Evolutionary conservation across 2,888 invertebrate genomes (phyloP).

Genomic region (Chesias legatella): DNA sequence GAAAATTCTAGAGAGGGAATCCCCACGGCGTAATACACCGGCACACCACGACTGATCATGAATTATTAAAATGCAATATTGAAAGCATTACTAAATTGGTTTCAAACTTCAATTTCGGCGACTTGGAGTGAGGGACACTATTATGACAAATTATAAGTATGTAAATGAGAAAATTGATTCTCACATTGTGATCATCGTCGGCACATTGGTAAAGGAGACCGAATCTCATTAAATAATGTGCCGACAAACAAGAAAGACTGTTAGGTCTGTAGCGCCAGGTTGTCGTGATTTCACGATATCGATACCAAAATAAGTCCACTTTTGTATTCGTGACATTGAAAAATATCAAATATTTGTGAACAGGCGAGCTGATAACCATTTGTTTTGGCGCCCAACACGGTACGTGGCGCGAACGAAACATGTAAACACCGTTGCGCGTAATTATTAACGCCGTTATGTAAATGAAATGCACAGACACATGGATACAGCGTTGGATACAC

Average conservation of each 20-base stretch:
- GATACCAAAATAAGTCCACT: too few species aligned
- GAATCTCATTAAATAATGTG: slow-evolving; percentile 6
- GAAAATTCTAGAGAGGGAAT: slow-evolving; percentile 30
- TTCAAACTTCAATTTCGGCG: slow-evolving; percentile 1
- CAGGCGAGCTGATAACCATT: slow-evolving; percentile 33
- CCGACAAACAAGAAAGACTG: slow-evolving; percentile 4
- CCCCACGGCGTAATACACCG: slow-evolving; percentile 26
- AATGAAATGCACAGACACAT: slow-evolving; percentile 6
- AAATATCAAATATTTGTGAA: slow-evolving; percentile 21
- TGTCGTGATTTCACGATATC: too few species aligned
- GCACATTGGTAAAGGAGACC: too few species aligned
- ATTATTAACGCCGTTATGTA: slow-evolving; percentile 24
- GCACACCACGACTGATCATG: slow-evolving; percentile 2
- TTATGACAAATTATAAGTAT: too few species aligned
- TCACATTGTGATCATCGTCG: too few species aligned
- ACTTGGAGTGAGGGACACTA: too few species aligned
- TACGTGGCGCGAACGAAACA: slow-evolving; percentile 31
- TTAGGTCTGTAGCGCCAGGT: too few species aligned
- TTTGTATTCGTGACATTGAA: slow-evolving; percentile 28
- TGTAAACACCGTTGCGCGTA: slow-evolving; percentile 18
- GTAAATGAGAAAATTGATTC: too few species aligned
- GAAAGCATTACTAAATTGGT: slow-evolving; percentile 5
- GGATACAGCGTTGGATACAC: slow-evolving; percentile 13
- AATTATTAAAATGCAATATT: neutral
- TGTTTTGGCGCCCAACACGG: slow-evolving; percentile 48